Evolutionary conservation across 2,797 vertebrate species (phyloP), one percentile per base, ranked within the genome.

Genomic region (Bovichtus diacanthus): DNA sequence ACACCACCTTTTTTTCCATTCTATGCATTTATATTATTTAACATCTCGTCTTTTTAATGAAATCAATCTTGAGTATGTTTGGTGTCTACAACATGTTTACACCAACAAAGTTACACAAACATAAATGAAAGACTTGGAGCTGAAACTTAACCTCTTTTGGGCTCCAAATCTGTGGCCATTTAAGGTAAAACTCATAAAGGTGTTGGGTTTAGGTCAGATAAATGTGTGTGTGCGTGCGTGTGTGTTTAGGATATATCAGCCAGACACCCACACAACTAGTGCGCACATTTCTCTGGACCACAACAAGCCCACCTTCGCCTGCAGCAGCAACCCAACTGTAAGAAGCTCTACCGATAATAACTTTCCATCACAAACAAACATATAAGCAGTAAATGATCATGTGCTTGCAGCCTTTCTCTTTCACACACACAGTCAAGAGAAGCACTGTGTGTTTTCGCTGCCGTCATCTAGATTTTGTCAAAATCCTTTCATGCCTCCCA

Each of bases 121-220:
- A 21, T 39, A 21, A 38, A 43, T 36, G 6, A 18, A 11, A 21
- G 41, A 46, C 29, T n/a, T 27, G n/a, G 31, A 36, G n/a, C 49
- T 44, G 5, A 34, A 68, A 19, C 25, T 27, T 31, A 49, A 23
- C 46, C 46, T n/a, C 3, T 13, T 58, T 49, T 43, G 9, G 21
- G 10, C 56, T 63, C 61, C n/a, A 41, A 25, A 38, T 46, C 25
- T 16, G 15, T 23, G 9, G 5, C 74, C 72, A 76, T 69, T 53
- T 81, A 83, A 53, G 80, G 74, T 27, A 39, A 83, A 78, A 43
- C 49, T 84, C 47, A 58, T 29, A 56, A 63, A 66, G n/a, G 10
- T 72, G 11, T n/a, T 49, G 47, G 8, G 9, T n/a, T 3, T 19
- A 47, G 59, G 44, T 70, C 27, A 51, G 65, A 65, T 74, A 23